A percentile compares a stretch with the other conserved stretches of the same genome.
Conservation (phyloP, 2,113 vertebrate genomes). For the Arenaria interpres region DNA sequence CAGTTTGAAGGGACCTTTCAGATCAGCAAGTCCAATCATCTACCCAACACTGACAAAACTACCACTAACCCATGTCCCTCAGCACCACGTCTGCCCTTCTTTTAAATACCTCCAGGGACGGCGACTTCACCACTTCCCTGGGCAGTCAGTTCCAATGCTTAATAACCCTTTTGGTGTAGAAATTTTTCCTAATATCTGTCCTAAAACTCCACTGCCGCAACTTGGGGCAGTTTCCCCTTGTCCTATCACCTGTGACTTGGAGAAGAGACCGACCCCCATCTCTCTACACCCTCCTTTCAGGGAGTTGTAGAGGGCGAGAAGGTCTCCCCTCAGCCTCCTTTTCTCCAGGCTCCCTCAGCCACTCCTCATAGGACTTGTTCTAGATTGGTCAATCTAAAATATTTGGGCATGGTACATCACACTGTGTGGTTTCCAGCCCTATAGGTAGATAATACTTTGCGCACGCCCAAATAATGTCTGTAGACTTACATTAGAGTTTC, state of each 20-base stretch:
- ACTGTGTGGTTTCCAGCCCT: neutral
- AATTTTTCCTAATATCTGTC: neutral
- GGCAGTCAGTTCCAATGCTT: neutral
- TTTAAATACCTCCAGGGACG: neutral
- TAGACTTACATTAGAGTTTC: neutral
- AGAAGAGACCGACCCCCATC: neutral
- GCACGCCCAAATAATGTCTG: neutral
- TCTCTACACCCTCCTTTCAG: neutral
- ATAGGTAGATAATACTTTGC: fast-evolving
- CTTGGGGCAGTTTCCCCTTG: neutral
- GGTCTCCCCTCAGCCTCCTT: neutral
- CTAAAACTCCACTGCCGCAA: neutral
- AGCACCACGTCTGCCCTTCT: neutral
- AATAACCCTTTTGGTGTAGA: neutral
- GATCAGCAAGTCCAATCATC: too few relatives aligned
- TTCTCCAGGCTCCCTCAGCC: neutral
- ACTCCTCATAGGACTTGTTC: neutral
- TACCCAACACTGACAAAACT: too few relatives aligned
- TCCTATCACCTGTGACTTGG: neutral
- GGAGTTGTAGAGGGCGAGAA: neutral
- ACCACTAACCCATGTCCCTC: neutral
- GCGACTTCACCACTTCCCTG: neutral
- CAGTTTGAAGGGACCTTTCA: neutral
- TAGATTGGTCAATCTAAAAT: neutral
- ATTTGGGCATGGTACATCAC: neutral